Evolutionary conservation across 2,797 vertebrate species (phyloP).

Genomic region (Alosa sapidissima): DNA sequence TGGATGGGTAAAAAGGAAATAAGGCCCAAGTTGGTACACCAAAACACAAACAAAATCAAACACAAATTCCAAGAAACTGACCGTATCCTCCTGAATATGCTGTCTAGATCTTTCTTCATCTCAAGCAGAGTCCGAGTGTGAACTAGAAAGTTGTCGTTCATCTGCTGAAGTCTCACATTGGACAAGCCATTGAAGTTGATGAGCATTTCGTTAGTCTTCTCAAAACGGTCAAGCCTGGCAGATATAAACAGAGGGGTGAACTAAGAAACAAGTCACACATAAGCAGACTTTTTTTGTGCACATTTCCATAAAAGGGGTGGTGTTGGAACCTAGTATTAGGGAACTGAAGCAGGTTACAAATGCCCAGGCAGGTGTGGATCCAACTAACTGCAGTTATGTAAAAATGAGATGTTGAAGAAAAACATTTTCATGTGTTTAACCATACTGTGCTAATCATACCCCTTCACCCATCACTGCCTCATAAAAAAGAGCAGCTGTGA

Average conservation of each 20-base stretch:
- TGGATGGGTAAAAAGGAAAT: constrained; percentile 52
- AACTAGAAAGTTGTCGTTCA: constrained; percentile 90
- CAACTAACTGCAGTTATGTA: too few relatives aligned
- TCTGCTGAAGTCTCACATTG: constrained; percentile 88
- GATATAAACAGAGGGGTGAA: constrained; percentile 10
- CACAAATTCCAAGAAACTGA: constrained; percentile 44
- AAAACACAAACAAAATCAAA: neutral
- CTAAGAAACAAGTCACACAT: too few relatives aligned
- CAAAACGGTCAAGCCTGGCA: constrained; percentile 92
- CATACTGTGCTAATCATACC: too few relatives aligned
- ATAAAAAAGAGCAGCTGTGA: too few relatives aligned
- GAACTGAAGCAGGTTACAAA: too few relatives aligned
- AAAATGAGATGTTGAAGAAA: too few relatives aligned
- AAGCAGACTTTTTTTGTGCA: too few relatives aligned
- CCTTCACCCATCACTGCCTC: too few relatives aligned
- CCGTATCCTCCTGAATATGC: constrained; percentile 95
- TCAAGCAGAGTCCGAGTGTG: constrained; percentile 91
- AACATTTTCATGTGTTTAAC: too few relatives aligned
- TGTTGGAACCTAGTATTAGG: too few relatives aligned
- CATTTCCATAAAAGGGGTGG: too few relatives aligned
- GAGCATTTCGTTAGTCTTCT: constrained; percentile 99
- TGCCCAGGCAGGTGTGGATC: too few relatives aligned
- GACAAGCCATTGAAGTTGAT: constrained; percentile 97
- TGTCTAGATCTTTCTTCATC: constrained; percentile 96
- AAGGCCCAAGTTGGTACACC: neutral